A percentile compares a stretch with the other conserved stretches of the same genome.
These are phyloP conservation scores for Acronicta alni DNA, from an alignment of 2,888 invertebrate genomes.

Conservation along the genomic window DNA sequence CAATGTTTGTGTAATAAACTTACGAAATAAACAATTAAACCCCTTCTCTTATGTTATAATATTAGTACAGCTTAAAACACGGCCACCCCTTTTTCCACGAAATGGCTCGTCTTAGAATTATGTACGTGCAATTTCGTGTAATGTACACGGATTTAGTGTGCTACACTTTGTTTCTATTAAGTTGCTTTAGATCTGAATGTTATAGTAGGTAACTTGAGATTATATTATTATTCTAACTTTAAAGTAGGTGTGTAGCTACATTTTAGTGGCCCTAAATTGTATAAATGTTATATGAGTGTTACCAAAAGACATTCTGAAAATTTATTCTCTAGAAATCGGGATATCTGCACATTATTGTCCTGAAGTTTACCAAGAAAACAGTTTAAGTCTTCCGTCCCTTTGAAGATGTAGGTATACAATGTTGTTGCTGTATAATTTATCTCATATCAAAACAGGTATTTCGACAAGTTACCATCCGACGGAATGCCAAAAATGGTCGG, in stretches of 20 bases:
- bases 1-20: constrained; percentile 32
- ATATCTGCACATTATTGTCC: constrained; percentile 31
- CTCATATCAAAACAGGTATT: constrained; percentile 48
- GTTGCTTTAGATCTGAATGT: constrained; percentile 55
- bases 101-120: constrained; percentile 40
- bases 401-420: constrained; percentile 15
- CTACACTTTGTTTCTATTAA: constrained; percentile 45
- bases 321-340: constrained; percentile 36
- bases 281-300: constrained; percentile 38
- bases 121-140: constrained; percentile 43
- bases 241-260: constrained; percentile 38
- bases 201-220: constrained; percentile 52
- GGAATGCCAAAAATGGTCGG: constrained; percentile 45
- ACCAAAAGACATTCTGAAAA: constrained; percentile 44
- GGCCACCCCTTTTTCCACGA: constrained; percentile 19
- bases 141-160: constrained; percentile 46
- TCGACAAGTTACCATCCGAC: constrained; percentile 36
- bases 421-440: constrained; percentile 33
- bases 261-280: constrained; percentile 54
- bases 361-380: constrained; percentile 28
- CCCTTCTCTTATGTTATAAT: constrained; percentile 32
- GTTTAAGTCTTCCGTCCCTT: constrained; percentile 16
- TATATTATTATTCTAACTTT: constrained; percentile 50
- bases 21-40: constrained; percentile 43
- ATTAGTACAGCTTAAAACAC: constrained; percentile 21